These are phyloP conservation scores for Eupithecia exiguata DNA, from an alignment of 2,888 invertebrate genomes.

Conservation along the genomic window DNA sequence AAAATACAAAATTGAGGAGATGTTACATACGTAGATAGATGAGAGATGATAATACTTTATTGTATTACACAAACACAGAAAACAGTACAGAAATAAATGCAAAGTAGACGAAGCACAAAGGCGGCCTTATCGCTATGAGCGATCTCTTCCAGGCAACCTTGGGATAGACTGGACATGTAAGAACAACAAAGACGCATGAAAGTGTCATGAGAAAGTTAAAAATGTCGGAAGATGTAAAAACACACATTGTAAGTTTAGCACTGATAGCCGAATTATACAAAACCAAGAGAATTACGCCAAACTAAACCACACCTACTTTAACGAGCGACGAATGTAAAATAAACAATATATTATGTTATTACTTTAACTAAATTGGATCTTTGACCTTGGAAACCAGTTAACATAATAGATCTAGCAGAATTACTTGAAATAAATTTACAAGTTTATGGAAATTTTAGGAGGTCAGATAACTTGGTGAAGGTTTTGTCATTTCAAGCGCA, in stretches of 20 bases:
- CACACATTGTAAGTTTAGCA: not conserved
- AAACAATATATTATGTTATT: conserved; percentile 27
- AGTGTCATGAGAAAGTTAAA: no score
- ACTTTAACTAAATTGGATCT: not conserved
- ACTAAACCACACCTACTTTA: not conserved
- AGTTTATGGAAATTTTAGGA: conserved; percentile 10
- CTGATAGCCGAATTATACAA: not conserved
- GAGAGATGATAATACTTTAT: no score
- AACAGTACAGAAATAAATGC: no score
- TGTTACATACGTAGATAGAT: no score
- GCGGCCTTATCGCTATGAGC: no score
- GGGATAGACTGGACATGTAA: no score
- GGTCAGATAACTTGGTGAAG: conserved; percentile 11
- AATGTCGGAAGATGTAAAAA: no score
- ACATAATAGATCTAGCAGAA: conserved; percentile 7
- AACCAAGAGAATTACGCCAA: not conserved
- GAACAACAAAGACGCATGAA: no score
- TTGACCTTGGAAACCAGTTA: conserved; percentile 32
- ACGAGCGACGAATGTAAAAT: conserved; percentile 10
- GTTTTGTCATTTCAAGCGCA: not conserved
- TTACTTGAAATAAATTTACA: conserved; percentile 11
- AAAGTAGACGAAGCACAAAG: no score
- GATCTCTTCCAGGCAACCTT: no score
- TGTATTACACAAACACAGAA: no score
- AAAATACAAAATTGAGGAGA: no score